Percentiles rank a stretch among this genome's conserved stretches.
These are phyloP conservation scores for Ormyrus nitidulus DNA, from an alignment of 2,888 invertebrate species.

Conservation along the genomic window DNA sequence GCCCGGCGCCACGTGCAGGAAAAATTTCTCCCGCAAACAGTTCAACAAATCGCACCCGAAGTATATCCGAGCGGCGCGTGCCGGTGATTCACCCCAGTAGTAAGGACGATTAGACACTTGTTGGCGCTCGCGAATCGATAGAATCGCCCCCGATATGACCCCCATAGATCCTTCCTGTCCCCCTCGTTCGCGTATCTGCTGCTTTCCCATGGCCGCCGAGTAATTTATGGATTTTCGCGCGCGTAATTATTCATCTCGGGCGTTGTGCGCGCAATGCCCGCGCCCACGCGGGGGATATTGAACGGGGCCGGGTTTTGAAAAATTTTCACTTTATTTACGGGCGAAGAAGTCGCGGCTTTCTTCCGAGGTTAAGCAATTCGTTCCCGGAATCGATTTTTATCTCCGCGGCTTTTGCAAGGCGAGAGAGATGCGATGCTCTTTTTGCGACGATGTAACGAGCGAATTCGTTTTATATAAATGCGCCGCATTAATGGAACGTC, in stretches of 20 bases:
- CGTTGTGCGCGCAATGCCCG: neutral
- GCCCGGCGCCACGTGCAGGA: no score
- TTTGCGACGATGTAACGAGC: no score
- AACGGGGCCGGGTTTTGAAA: constrained; percentile 1
- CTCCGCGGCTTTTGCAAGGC: no score
- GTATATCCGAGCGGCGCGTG: neutral
- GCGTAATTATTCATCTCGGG: constrained; percentile 36
- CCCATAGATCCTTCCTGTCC: neutral
- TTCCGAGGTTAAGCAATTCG: no score
- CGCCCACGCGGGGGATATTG: neutral
- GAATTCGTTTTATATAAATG: no score
- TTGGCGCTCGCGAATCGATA: constrained; percentile 40
- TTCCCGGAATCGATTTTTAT: no score
- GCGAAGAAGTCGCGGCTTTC: no score
- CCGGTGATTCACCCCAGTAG: constrained; percentile 5
- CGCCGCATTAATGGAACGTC: no score
- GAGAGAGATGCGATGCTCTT: no score
- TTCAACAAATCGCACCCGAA: constrained; percentile 6
- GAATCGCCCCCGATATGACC: constrained; percentile 20
- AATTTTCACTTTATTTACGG: constrained; percentile 24
- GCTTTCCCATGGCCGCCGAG: neutral
- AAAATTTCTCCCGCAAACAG: constrained; percentile 11
- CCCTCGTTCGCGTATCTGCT: neutral
- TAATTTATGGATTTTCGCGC: constrained; percentile 29
- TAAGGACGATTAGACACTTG: constrained; percentile 51